Evolutionary conservation across 2,888 invertebrate species (phyloP).

Genomic region (Ischnura elegans): DNA sequence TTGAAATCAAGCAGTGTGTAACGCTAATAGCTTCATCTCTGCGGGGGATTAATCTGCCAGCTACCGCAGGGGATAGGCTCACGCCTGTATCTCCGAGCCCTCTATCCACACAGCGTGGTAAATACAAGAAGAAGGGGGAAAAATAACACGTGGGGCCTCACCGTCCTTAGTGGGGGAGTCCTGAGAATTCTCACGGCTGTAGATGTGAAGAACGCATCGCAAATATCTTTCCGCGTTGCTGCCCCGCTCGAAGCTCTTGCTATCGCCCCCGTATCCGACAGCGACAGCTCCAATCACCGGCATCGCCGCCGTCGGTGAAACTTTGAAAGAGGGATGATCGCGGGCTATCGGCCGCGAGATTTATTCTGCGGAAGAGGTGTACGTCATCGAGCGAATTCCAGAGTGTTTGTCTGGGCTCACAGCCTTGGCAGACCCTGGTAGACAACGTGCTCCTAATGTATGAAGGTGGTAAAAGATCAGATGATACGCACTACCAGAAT

Average conservation of each 20-base stretch:
- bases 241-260: background rate
- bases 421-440: too few species aligned
- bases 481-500: too few species aligned
- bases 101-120: constrained; percentile 70
- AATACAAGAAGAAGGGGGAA: background rate
- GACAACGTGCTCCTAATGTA: too few species aligned
- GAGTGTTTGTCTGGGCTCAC: background rate
- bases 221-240: background rate
- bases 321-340: constrained; percentile 37
- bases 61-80: background rate
- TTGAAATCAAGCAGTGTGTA: too few species aligned
- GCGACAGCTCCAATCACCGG: constrained; percentile 30
- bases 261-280: background rate
- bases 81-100: constrained; percentile 74
- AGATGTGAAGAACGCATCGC: constrained; percentile 16
- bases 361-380: constrained; percentile 7
- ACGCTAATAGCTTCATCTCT: background rate
- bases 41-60: background rate
- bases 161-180: constrained; percentile 73
- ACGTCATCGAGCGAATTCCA: constrained; percentile 23
- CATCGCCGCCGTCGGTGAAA: constrained; percentile 33
- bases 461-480: too few species aligned
- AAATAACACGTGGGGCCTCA: background rate
- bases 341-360: background rate
- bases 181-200: background rate